Conservation (phyloP, 2,797 vertebrate species). For the Peromyscus melanophrys region DNA sequence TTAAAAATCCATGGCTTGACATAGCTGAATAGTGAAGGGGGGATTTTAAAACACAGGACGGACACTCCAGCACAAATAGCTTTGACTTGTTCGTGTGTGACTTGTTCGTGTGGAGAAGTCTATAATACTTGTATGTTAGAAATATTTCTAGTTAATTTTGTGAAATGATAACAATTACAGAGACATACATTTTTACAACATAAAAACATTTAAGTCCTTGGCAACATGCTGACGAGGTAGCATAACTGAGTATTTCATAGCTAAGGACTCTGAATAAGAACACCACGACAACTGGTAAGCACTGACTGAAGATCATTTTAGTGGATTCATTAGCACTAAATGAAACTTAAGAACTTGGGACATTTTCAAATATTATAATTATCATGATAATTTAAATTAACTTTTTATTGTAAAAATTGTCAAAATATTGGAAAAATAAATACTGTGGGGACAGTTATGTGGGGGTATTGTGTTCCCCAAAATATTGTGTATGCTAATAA, state of each 20-base stretch:
- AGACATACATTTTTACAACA: neutral
- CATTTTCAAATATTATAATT: too few species aligned
- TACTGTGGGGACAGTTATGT: neutral
- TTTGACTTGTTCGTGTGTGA: neutral
- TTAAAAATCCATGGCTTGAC: neutral
- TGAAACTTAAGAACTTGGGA: conserved; percentile 47
- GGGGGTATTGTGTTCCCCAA: too few species aligned
- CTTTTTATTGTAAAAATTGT: neutral
- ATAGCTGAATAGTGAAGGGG: neutral
- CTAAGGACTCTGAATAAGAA: neutral
- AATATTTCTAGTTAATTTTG: neutral
- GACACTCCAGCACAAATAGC: neutral
- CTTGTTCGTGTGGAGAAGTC: neutral
- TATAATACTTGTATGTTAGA: neutral
- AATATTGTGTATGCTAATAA: too few species aligned
- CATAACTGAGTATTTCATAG: conserved; percentile 22
- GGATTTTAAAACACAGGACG: neutral
- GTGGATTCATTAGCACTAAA: neutral
- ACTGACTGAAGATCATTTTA: neutral
- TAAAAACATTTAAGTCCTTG: neutral
- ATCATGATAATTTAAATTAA: too few species aligned
- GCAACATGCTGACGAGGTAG: neutral
- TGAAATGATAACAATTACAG: neutral
- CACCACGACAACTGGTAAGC: neutral
- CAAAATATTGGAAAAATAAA: neutral